phyloP scores from a whole-genome alignment of 2,113 vertebrate genomes.

The Xiphorhynchus elegans region DNA sequence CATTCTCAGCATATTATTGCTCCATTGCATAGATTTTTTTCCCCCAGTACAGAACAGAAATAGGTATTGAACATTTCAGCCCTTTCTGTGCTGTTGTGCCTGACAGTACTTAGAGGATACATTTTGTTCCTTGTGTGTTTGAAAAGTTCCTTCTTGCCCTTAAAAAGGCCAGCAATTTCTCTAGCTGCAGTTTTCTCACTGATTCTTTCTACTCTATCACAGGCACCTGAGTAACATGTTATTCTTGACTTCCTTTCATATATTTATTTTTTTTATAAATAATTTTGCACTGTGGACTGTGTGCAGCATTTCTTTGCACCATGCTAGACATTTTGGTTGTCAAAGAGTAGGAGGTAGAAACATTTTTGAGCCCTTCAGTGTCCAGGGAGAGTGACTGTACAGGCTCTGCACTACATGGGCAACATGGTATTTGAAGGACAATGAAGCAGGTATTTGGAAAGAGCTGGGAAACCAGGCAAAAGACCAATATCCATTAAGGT shows the following conservation, averaged over 20 bases:
- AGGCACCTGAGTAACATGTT: neutral
- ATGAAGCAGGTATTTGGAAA: neutral
- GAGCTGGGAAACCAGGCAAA: neutral
- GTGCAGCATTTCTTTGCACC: neutral
- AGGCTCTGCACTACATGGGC: neutral
- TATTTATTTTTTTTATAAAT: neutral
- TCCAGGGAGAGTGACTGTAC: neutral
- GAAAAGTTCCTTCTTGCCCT: neutral
- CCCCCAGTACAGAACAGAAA: neutral
- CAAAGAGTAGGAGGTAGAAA: neutral
- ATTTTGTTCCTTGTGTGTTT: neutral
- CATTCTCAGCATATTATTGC: neutral
- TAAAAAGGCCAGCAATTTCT: neutral
- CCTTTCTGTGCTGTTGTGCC: neutral
- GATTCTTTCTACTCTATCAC: neutral
- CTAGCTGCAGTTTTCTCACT: neutral
- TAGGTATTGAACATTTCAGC: neutral
- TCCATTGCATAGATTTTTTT: neutral
- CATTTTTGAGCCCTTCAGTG: neutral
- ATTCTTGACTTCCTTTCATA: neutral
- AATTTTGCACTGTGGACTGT: neutral
- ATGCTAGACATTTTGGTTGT: neutral
- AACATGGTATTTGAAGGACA: neutral
- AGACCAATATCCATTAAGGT: neutral
- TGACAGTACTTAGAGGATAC: neutral